These are phyloP conservation scores for Lagorchestes hirsutus DNA, from an alignment of 2,797 vertebrate species.

Conservation along the genomic window DNA sequence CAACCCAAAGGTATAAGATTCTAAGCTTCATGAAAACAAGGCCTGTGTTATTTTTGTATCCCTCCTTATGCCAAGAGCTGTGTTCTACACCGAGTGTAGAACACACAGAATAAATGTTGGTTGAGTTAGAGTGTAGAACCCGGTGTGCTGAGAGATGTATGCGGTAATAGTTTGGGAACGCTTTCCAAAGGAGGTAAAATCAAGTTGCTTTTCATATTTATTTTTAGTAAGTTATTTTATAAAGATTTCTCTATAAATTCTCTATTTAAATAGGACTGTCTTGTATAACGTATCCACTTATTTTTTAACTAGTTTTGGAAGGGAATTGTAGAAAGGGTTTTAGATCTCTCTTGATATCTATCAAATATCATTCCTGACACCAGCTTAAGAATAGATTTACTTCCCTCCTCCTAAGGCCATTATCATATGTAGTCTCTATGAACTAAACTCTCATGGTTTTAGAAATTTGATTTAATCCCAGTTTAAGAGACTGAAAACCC, in stretches of 20 bases:
- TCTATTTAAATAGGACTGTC: background rate
- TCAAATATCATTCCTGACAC: background rate
- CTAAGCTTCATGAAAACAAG: background rate
- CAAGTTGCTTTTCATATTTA: constrained; percentile 29
- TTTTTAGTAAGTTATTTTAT: constrained; percentile 19
- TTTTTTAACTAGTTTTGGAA: constrained; percentile 15
- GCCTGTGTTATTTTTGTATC: background rate
- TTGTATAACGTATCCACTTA: background rate
- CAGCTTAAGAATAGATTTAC: background rate
- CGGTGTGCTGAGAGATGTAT: background rate
- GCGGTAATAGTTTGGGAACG: constrained; percentile 9
- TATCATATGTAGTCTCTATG: background rate
- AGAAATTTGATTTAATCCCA: background rate
- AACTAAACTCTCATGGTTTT: background rate
- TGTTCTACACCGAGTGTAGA: background rate
- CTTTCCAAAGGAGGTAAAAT: constrained; percentile 1
- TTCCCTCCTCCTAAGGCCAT: background rate
- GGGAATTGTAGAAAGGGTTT: background rate
- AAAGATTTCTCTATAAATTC: background rate
- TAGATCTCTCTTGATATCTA: background rate
- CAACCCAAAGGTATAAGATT: background rate
- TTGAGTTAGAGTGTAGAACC: background rate
- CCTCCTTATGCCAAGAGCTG: constrained; percentile 2
- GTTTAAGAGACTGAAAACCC: background rate
- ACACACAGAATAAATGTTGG: background rate